Percentiles rank a stretch among this genome's conserved stretches.
Evolutionary conservation across 2,888 invertebrate species (phyloP).

Genomic region (Erynnis tages): DNA sequence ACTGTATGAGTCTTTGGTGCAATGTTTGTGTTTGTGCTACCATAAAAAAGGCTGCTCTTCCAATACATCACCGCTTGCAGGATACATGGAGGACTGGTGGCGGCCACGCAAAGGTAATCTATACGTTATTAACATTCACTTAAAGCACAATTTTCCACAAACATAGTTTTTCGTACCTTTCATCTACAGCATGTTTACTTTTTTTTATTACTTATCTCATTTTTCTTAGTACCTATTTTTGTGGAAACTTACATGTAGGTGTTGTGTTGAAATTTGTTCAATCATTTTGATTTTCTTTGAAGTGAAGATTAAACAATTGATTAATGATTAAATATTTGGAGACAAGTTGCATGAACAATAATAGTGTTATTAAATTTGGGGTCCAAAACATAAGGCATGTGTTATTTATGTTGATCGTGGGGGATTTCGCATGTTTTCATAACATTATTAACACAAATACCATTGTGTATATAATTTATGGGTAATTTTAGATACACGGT

Average conservation of each 20-base stretch:
- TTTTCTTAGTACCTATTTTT: slow-evolving; percentile 15
- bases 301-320: too few relatives aligned
- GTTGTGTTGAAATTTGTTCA: slow-evolving; percentile 19
- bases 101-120: slow-evolving; percentile 96
- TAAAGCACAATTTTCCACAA: slow-evolving; percentile 27
- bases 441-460: slow-evolving; percentile 44
- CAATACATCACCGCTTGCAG: slow-evolving; percentile 96
- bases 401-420: slow-evolving; percentile 40
- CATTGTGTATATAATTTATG: slow-evolving; percentile 54
- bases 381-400: slow-evolving; percentile 37
- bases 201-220: not conserved
- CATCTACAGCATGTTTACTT: slow-evolving; percentile 21
- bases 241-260: slow-evolving; percentile 11
- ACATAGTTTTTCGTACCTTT: slow-evolving; percentile 19
- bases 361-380: slow-evolving; percentile 10
- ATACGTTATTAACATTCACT: slow-evolving; percentile 59
- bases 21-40: slow-evolving; percentile 82
- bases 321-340: too few relatives aligned
- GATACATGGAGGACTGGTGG: slow-evolving; percentile 99
- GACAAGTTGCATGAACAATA: slow-evolving; percentile 25
- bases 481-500: slow-evolving; percentile 34
- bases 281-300: not conserved
- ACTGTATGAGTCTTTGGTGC: slow-evolving; percentile 77
- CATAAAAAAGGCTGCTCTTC: slow-evolving; percentile 84
- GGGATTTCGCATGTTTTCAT: slow-evolving; percentile 54